Conservation (phyloP, 2,797 vertebrate genomes). For the Scolopax rusticola region DNA sequence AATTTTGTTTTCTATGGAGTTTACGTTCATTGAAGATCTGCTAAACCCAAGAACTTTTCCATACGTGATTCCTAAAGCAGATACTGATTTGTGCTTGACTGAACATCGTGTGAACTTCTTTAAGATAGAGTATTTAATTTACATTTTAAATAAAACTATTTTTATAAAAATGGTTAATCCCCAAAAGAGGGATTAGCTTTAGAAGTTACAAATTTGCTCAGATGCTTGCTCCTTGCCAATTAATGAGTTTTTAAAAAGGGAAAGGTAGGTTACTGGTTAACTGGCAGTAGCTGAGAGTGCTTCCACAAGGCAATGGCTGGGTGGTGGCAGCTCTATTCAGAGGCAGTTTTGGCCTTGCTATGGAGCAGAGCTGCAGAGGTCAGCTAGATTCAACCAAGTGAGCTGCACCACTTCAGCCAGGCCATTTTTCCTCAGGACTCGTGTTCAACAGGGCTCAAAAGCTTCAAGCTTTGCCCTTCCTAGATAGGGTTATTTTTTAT, state of each 20-base stretch:
- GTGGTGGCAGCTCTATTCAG: accelerated
- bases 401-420: neutral
- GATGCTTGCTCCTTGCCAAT: neutral
- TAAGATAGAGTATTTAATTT: neutral
- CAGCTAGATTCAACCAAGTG: neutral
- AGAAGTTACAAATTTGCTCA: neutral
- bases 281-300: accelerated
- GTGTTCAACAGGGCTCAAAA: neutral
- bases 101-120: neutral
- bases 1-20: neutral
- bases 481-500: neutral
- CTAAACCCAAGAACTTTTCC: neutral
- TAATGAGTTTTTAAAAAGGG: neutral
- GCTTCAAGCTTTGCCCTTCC: neutral
- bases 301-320: accelerated
- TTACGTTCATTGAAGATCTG: neutral
- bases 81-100: neutral
- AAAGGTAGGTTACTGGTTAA: conserved; percentile 32
- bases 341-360: neutral
- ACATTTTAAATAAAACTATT: neutral
- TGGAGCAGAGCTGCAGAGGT: neutral
- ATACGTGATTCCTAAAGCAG: neutral
- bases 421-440: neutral
- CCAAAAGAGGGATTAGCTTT: neutral
- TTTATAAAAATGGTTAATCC: neutral